Evolutionary conservation across 1,140 invertebrate species (phyloP), one percentile per base, ranked within the genome.

Genomic region (Xylocopa sonorina): DNA sequence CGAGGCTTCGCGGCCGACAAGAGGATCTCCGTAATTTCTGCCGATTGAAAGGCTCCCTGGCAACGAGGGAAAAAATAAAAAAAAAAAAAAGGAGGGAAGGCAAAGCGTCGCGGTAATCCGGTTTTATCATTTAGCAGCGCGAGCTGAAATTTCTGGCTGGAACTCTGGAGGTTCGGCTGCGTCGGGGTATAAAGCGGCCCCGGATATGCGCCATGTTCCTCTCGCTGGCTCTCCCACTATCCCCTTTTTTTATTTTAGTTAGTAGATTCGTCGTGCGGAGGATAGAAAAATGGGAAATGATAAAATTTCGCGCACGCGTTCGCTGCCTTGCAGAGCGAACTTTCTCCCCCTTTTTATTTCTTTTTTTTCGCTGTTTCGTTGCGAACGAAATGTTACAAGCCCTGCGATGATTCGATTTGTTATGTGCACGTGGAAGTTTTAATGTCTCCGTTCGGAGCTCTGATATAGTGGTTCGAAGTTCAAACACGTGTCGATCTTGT

Each of bases 81-180:
- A 34, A 38, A 62, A 34, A 4, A 50, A 18, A 21, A 53, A 78
- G 72, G 5, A 29, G 43, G 18, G 51, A n/a, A 34, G 53, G 24
- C 9, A 67, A 53, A 76, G 64, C 29, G 32, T 63, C 69, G 41
- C 51, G n/a, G 66, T 80, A 84, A 84, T 80, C 77, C 76, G 43
- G 57, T 84, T 84, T 80, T 51, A 64, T 84, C 82, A 53, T 83
- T 78, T 69, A 69, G 38, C 55, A 46, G 67, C 29, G n/a, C 53
- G 12, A n/a, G 10, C 38, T 50, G 41, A 38, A 83, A 83, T 75
- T 83, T 80, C 78, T n/a, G n/a, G 12, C 18, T 38, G 55, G 46
- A 78, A 71, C 66, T 78, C 75, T n/a, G n/a, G 55, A 48, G 29
- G 53, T 69, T 77, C 74, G 43, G 53, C 53, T 16, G 43, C 74